A percentile compares a stretch with the other conserved stretches of the same genome.
Evolutionary conservation across 2,113 vertebrate species (phyloP).

Genomic region (Protobothrops mucrosquamatus): DNA sequence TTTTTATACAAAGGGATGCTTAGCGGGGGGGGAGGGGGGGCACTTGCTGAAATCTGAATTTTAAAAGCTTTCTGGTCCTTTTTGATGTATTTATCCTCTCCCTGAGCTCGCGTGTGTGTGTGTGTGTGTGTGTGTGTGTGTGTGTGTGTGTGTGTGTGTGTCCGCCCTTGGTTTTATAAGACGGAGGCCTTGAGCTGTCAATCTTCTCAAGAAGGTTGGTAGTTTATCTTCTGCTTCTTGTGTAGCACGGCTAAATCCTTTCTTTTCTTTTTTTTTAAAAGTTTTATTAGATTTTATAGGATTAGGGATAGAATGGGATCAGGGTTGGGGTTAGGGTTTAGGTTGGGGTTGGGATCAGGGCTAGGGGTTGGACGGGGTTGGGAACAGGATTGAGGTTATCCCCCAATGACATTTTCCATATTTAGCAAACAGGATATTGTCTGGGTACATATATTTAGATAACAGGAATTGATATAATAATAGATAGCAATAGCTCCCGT

Average conservation of each 20-base stretch:
- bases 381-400: too few relatives aligned
- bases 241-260: not conserved
- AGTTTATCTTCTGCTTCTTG: not conserved
- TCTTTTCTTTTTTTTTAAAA: not conserved
- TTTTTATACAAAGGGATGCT: not conserved
- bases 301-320: too few relatives aligned
- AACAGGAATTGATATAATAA: too few relatives aligned
- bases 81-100: not conserved
- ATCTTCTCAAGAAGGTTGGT: not conserved
- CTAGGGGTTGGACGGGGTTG: too few relatives aligned
- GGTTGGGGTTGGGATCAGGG: too few relatives aligned
- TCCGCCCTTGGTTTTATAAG: not conserved
- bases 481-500: not conserved
- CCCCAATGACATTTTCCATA: too few relatives aligned
- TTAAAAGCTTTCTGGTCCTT: not conserved
- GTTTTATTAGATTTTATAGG: too few relatives aligned
- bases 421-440: too few relatives aligned
- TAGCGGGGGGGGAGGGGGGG: rapidly evolving
- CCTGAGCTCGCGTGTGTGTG: not conserved
- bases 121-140: not conserved
- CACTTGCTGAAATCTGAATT: not conserved
- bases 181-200: not conserved
- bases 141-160: not conserved
- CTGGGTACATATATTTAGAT: too few relatives aligned
- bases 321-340: too few relatives aligned